Base-by-base conservation (phyloP, 2,888 invertebrate species). In the Acanthosoma haemorrhoidale region DNA sequence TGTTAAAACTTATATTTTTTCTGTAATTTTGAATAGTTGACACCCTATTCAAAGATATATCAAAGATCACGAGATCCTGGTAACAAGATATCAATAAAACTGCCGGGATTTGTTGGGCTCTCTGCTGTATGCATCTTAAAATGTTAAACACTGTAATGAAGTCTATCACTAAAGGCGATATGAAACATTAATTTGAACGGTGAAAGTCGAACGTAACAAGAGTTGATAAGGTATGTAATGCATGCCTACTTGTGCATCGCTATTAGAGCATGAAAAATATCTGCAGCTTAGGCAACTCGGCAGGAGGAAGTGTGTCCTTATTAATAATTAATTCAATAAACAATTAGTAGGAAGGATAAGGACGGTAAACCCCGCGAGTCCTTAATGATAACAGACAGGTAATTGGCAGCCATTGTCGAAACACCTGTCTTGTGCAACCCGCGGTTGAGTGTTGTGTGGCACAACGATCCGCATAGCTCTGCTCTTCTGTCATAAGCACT, bases 221-320 rank as follows among this genome's bases (percentile, higher is more conserved):
- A 2, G 13, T 43, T 11, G 3, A 4, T 18, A 43, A 51, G 13
- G 25, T 4, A 25, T 6, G n/a, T n/a, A n/a, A n/a, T n/a, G n/a
- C n/a, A n/a, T n/a, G n/a, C n/a, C n/a, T n/a, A n/a, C n/a, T n/a
- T n/a, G n/a, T n/a, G 25, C 25, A 29, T n/a, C 13, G 51, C 51
- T 51, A 51, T 51, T 25, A 51, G 51, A 51, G 51, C 51, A 51
- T 25, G 51, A 51, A 51, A 51, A 51, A n/a, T 25, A 51, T 51
- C 51, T 25, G 29, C n/a, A 8, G 51, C 13, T 51, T 21, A n/a
- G 25, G 51, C 25, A 51, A 51, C 51, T n/a, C n/a, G 1, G 16
- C n/a, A 13, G n/a, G 43, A 13, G 51, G 51, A 51, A 51, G 51
- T 13, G 25, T n/a, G 51, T 25, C n/a, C 43, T 43, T n/a, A 29